Conservation (phyloP, 2,113 vertebrate species). For the Phainopepla nitens region DNA sequence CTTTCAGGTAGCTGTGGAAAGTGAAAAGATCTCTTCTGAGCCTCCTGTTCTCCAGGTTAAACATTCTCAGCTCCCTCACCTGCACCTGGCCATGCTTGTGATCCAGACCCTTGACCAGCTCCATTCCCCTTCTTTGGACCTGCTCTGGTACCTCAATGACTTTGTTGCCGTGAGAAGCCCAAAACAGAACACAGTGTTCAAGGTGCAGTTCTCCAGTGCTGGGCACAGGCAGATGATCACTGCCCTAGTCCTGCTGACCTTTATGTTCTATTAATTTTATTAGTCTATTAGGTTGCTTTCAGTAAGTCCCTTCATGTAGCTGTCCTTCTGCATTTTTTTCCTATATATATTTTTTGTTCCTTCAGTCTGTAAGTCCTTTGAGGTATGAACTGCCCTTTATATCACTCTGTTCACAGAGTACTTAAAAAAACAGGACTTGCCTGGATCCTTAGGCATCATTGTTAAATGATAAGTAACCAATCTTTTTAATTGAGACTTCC, state of each 20-base stretch:
- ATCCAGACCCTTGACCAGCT: background rate
- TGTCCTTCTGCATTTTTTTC: background rate
- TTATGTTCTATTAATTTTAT: background rate
- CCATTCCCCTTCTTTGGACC: fast-evolving
- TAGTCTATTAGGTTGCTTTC: background rate
- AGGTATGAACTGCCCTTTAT: background rate
- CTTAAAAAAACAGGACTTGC: background rate
- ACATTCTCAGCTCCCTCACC: background rate
- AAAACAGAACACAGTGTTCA: background rate
- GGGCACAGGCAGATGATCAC: fast-evolving
- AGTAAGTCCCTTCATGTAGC: background rate
- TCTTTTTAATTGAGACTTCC: background rate
- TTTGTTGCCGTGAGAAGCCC: background rate
- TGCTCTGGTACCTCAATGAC: background rate
- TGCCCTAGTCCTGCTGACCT: background rate
- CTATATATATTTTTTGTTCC: background rate
- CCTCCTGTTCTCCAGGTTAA: background rate
- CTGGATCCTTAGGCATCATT: background rate
- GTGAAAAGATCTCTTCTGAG: background rate
- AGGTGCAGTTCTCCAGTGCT: fast-evolving
- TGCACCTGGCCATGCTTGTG: too few species aligned
- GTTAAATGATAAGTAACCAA: background rate
- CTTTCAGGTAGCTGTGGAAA: background rate
- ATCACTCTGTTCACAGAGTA: background rate
- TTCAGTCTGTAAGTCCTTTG: background rate